Evolutionary conservation across 2,888 invertebrate species (phyloP).

Genomic region (Micoletzkya japonica): DNA sequence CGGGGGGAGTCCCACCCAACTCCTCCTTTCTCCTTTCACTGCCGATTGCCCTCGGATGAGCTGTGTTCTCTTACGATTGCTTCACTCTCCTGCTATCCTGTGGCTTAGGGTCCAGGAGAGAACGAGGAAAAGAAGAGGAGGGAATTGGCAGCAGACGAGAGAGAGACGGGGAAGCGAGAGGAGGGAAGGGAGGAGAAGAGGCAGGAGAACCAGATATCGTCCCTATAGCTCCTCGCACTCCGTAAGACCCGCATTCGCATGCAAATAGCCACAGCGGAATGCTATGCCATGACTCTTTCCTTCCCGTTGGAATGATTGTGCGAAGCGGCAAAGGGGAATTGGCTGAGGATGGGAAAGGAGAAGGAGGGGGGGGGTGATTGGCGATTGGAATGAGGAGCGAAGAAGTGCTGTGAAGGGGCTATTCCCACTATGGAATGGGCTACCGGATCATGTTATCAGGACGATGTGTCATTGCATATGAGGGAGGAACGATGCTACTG

Average conservation of each 20-base stretch:
- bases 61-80: too few species aligned
- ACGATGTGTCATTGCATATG: too few species aligned
- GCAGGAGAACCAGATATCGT: neutral
- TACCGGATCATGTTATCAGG: neutral
- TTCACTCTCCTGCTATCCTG: too few species aligned
- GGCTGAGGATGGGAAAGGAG: neutral
- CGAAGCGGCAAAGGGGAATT: neutral
- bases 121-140: too few species aligned
- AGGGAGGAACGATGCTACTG: too few species aligned
- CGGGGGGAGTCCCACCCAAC: too few species aligned
- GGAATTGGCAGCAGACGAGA: neutral
- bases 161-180: neutral
- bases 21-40: too few species aligned
- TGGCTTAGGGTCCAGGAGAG: constrained; percentile 9
- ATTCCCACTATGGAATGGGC: neutral
- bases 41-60: too few species aligned
- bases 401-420: neutral
- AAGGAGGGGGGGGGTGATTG: neutral
- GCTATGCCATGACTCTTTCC: too few species aligned
- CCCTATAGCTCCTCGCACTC: neutral
- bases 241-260: too few species aligned
- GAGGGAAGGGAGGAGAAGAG: constrained; percentile 10
- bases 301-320: too few species aligned
- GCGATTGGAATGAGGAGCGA: neutral
- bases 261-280: too few species aligned